Evolutionary conservation across 2,113 vertebrate species (phyloP), one percentile per base, ranked within the genome.

Genomic region (Lampris megalopsis): DNA sequence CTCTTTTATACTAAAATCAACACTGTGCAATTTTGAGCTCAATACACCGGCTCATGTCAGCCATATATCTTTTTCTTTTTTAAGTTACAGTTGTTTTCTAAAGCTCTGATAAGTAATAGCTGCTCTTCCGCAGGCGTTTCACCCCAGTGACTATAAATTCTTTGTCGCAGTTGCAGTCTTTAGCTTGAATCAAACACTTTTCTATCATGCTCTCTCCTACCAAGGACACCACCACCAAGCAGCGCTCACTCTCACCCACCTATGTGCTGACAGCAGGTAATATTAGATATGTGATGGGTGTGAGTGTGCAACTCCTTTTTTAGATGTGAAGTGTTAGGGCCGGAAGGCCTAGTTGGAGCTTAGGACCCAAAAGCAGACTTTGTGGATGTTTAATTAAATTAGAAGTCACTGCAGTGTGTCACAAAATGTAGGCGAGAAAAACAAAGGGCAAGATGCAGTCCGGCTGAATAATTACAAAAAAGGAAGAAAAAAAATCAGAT

Each of bases 201-300:
- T 86, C 71, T 65, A 73, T n/a, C 50, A 53, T 75, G 64, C 11
- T 54, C 60, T 83, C 63, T 52, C 50, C 83, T 68, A 71, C 79
- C 87, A 88, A 93, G 90, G 88, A 89, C 88, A 41, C 47, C 43
- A 73, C 64, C 40, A 66, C 69, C 50, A 79, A 8, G 67, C 74
- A 11, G 71, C n/a, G 49, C 76, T 72, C 72, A 36, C 70, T 73
- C 43, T 47, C 76, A 9, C 59, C 80, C 84, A 75, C 77, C 75
- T 71, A 68, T 61, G 49, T 0, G 11, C 75, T 86, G 89, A 92
- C 70, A 82, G 83, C 92, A 81, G 79, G 76, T 66, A 24, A 24
- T 24, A 74, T 85, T 77, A 80, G 78, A 81, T 87, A 24, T 24
- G 24, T 24, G 24, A 24, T 24, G 24, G 24, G 24, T 24, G 24